Conservation (phyloP, 2,888 invertebrate genomes). For the Hecatera dysodea region DNA sequence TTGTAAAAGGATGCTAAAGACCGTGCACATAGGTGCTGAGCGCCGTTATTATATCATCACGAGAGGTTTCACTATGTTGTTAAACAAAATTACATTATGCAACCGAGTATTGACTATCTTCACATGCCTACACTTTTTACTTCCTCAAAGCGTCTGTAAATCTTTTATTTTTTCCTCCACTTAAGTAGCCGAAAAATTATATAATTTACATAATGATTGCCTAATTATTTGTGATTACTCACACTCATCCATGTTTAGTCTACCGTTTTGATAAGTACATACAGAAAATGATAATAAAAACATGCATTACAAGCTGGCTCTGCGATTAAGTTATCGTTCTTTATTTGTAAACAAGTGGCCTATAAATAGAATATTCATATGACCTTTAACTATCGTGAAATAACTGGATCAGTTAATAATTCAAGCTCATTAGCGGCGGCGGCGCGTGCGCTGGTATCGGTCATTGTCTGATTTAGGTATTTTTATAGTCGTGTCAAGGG, state of each 20-base stretch:
- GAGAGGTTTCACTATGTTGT: constrained; percentile 86
- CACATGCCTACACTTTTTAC: constrained; percentile 72
- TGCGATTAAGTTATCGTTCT: constrained; percentile 27
- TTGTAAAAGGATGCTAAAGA: constrained; percentile 55
- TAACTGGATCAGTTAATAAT: constrained; percentile 58
- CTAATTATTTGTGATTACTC: constrained; percentile 47
- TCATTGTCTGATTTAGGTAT: constrained; percentile 76
- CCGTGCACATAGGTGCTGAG: constrained; percentile 37
- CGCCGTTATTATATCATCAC: constrained; percentile 83
- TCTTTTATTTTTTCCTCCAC: constrained; percentile 57
- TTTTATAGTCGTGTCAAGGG: constrained; percentile 84
- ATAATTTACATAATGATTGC: constrained; percentile 51
- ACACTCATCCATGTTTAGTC: constrained; percentile 25
- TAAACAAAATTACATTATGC: constrained; percentile 87
- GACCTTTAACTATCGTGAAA: constrained; percentile 52
- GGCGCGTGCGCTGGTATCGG: constrained; percentile 65
- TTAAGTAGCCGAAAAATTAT: constrained; percentile 52
- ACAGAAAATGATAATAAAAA: constrained; percentile 13
- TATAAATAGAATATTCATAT: constrained; percentile 51
- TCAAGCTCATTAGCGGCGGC: constrained; percentile 39
- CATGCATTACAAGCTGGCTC: constrained; percentile 20
- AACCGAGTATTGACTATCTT: constrained; percentile 79
- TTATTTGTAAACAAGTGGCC: constrained; percentile 51
- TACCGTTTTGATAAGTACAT: constrained; percentile 21
- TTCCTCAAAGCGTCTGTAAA: constrained; percentile 73